These are phyloP conservation scores for Prolemur simus DNA, from an alignment of 2,113 vertebrate species.

Conservation along the genomic window DNA sequence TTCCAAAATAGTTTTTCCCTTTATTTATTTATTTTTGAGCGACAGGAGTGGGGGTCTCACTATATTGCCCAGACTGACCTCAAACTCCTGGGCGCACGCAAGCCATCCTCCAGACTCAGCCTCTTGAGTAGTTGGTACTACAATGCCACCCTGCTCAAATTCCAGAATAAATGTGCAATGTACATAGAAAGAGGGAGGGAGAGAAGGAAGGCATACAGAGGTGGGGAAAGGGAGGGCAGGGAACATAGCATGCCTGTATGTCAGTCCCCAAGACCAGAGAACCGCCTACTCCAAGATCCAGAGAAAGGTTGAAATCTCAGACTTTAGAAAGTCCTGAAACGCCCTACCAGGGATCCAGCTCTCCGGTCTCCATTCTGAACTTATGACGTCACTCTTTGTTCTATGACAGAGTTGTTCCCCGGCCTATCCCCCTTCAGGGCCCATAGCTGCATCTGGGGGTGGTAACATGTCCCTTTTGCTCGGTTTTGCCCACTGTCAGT, in stretches of 20 bases:
- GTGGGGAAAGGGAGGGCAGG: too few species aligned
- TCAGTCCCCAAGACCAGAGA: neutral
- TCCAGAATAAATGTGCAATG: slow-evolving; percentile 32
- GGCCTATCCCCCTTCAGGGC: neutral
- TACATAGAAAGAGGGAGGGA: neutral
- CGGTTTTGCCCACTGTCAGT: neutral
- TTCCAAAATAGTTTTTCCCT: neutral
- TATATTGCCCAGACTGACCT: too few species aligned
- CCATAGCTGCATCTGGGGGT: neutral
- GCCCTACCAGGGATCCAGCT: neutral
- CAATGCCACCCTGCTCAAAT: neutral
- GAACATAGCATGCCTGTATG: neutral
- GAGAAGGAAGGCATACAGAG: neutral
- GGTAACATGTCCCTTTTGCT: neutral
- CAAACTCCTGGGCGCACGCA: too few species aligned
- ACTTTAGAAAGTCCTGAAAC: neutral
- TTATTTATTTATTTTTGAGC: too few species aligned
- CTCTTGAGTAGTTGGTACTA: too few species aligned
- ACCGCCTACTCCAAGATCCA: neutral
- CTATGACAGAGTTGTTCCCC: neutral
- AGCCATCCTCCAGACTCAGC: too few species aligned
- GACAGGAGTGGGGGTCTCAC: neutral
- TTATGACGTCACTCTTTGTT: neutral
- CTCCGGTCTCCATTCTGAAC: neutral
- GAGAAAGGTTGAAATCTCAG: neutral